Evolutionary conservation across 2,888 invertebrate genomes (phyloP).

Genomic region (Adelphocoris suturalis): DNA sequence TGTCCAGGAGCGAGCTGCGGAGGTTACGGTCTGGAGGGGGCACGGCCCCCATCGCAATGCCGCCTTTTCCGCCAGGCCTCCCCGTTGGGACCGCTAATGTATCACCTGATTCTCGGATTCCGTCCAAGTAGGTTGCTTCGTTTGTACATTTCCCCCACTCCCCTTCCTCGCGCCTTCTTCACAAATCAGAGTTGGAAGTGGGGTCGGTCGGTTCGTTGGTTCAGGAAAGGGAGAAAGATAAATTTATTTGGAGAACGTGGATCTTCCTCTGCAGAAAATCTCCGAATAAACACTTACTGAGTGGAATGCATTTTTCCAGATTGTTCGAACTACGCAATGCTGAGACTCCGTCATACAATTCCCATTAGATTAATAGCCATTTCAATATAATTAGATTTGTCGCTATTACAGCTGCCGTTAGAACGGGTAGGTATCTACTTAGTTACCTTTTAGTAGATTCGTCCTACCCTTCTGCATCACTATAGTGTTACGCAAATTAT

Average conservation of each 20-base stretch:
- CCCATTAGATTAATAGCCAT: too few relatives aligned
- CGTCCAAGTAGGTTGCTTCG: constrained; percentile 42
- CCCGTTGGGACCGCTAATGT: constrained; percentile 59
- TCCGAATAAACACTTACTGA: background rate
- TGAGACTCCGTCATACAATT: too few relatives aligned
- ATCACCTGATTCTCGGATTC: constrained; percentile 48
- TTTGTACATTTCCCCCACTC: background rate
- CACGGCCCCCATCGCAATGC: constrained; percentile 31
- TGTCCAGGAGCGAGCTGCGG: constrained; percentile 27
- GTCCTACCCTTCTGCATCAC: too few relatives aligned
- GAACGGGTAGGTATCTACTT: too few relatives aligned
- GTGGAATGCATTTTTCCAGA: too few relatives aligned
- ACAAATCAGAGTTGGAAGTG: constrained; percentile 14
- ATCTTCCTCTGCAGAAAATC: background rate
- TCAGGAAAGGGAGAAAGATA: background rate
- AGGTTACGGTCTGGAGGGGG: constrained; percentile 31
- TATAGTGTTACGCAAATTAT: too few relatives aligned
- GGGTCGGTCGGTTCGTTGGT: constrained; percentile 9
- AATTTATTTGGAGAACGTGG: constrained; percentile 8
- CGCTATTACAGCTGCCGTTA: too few relatives aligned
- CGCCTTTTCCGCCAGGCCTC: background rate
- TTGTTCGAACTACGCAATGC: too few relatives aligned
- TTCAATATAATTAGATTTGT: too few relatives aligned
- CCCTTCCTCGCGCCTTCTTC: background rate
- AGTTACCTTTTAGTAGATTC: too few relatives aligned